Base-by-base conservation (phyloP, 2,797 vertebrate species). In the Catharus ustulatus region DNA sequence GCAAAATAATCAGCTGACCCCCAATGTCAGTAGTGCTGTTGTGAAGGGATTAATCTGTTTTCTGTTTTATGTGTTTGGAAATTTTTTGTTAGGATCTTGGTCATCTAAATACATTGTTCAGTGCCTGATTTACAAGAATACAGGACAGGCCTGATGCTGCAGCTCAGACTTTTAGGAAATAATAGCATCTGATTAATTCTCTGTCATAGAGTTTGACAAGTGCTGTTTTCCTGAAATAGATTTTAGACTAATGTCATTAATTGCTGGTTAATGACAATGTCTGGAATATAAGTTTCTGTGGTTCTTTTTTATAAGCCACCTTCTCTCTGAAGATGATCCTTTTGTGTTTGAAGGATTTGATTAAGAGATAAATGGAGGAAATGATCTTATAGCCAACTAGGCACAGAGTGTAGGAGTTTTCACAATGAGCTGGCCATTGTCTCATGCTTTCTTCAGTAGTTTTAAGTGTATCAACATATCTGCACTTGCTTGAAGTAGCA, bases 1-100 rank as follows among this genome's bases (percentile, higher is more conserved):
- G 89, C 83, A 96, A 95, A 97, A 94, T 90, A 91, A 94, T 94
- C 96, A 96, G 94, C 94, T 97, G 93, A 94, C 86, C 94, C 76
- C 64, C 72, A 80, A 66, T 54, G 87, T 87, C 89, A 94, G 84
- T 89, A 64, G 86, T 58, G 68, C 94, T 96, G 91, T 92, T 96
- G 94, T 94, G 81, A 91, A 84, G 77, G 94, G 93, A 97, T 97
- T 97, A 92, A 93, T 96, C 96, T 92, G 40, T 80, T 92, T 95
- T 94, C 78, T 87, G 77, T 94, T 85, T 68, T 76, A 79, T 3
- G 8, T 90, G 83, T 95, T 90, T 86, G 71, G 48, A 86, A 87
- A 87, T 81, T 94, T 94, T 95, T 89, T 91, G 83, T 87, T 86
- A 69, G 54, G 51, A 49, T 89, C 55, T 83, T 90, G 79, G 69